phyloP scores from a whole-genome alignment of 2,888 invertebrate species.

The Lycia hirtaria region DNA sequence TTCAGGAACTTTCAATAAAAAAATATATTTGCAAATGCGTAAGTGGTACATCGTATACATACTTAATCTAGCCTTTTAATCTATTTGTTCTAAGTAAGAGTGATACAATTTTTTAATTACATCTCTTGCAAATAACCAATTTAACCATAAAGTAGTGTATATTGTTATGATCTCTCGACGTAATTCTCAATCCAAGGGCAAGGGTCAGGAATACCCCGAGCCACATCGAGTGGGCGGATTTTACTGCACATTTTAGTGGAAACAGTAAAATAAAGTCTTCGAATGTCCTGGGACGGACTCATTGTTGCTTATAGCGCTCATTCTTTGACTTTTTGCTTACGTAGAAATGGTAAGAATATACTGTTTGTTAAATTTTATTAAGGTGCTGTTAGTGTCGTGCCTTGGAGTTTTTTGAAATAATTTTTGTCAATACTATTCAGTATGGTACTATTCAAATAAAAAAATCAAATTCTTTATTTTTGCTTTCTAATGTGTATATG shows the following conservation, averaged over 20 bases:
- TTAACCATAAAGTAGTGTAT: conserved; percentile 52
- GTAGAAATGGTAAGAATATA: conserved; percentile 64
- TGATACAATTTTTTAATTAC: not conserved
- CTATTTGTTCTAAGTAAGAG: not conserved
- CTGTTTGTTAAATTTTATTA: conserved; percentile 64
- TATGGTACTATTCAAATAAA: not conserved
- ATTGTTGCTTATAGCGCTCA: conserved; percentile 73
- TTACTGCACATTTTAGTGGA: conserved; percentile 77
- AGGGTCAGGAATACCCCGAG: conserved; percentile 77
- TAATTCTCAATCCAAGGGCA: conserved; percentile 69
- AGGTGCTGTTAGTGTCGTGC: conserved; percentile 50
- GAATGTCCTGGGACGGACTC: conserved; percentile 70
- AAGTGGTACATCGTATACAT: no score
- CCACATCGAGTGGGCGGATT: conserved; percentile 78
- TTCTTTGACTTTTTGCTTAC: conserved; percentile 67
- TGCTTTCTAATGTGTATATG: not conserved
- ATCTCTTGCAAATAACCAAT: conserved; percentile 31
- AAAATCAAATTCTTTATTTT: not conserved
- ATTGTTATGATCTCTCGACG: conserved; percentile 47
- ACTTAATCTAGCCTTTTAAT: conserved; percentile 1
- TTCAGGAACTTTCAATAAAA: no score
- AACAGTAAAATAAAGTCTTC: conserved; percentile 76
- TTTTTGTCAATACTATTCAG: conserved; percentile 25
- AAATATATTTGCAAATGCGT: no score
- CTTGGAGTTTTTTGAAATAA: conserved; percentile 46